Percentiles rank a stretch among this genome's conserved stretches.
phyloP scores from a whole-genome alignment of 2,113 vertebrate genomes.

The Protobothrops flavoviridis region DNA sequence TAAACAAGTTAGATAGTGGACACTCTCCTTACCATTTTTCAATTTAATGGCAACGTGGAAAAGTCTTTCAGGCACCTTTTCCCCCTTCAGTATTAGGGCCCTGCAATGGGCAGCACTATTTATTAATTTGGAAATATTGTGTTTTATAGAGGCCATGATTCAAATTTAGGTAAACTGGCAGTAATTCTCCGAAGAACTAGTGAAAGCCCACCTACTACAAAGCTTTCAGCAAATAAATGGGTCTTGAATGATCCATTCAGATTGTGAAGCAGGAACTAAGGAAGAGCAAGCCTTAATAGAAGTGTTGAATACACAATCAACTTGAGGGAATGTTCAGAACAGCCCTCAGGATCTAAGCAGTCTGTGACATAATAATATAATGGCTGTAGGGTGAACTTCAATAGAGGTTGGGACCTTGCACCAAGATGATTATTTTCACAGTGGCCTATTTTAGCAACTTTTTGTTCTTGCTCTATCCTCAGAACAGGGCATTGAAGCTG shows the following conservation, averaged over 20 bases:
- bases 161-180: not conserved
- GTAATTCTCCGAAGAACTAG: not conserved
- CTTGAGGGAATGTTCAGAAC: slow-evolving; percentile 1
- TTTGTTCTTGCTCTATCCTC: slow-evolving; percentile 23
- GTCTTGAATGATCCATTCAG: slow-evolving; percentile 11
- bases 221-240: not conserved
- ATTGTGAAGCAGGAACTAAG: slow-evolving; percentile 25
- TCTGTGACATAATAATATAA: slow-evolving; percentile 9
- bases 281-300: slow-evolving; percentile 45
- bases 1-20: not conserved
- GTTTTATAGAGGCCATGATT: not conserved
- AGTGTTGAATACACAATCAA: slow-evolving; percentile 50
- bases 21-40: not conserved
- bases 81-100: not conserved
- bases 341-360: slow-evolving; percentile 6
- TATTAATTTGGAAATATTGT: slow-evolving; percentile 19
- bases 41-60: not conserved
- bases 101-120: not conserved
- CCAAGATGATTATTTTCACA: slow-evolving; percentile 2
- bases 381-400: slow-evolving; percentile 11
- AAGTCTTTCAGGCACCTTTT: too few species aligned
- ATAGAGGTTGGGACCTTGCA: slow-evolving; percentile 12
- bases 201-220: not conserved
- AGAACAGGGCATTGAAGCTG: slow-evolving; percentile 32
- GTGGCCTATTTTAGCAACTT: not conserved